Evolutionary conservation across 2,113 vertebrate species (phyloP), one percentile per base, ranked within the genome.

Genomic region (Elephas maximus): DNA sequence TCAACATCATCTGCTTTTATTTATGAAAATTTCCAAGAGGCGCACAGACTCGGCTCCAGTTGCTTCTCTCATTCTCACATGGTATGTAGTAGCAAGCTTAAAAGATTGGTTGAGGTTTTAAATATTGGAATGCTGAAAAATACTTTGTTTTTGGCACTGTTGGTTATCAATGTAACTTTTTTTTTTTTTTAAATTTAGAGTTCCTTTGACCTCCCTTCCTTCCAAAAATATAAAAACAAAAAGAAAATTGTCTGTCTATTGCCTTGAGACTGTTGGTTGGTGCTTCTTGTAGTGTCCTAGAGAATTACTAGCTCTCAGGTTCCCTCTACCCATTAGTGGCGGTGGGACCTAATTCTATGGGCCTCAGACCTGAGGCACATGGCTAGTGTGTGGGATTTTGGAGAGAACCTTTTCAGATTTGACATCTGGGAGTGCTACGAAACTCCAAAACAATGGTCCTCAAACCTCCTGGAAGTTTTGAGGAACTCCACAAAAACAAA

Each of bases 1-100:
- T 94, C 97, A 97, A 83, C 96, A 97, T 94, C 95, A 97, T 97
- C 96, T 97, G 96, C 95, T 97, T 97, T 94, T 93, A 90, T 96
- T 97, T 97, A 97, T 88, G 78, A 82, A 92, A 93, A 88, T 97
- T 92, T 97, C 95, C 94, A 90, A 95, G 92, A 60, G 87, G 83
- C 90, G 57, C 85, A 69, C 7, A 71, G 92, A 90, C 71, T 44
- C 28, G 77, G 65, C 83, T 97, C 93, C 71, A 26, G 71, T 71
- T 86, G 84, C 73, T 79, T 76, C 41, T 92, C 77, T 81, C 37
- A 11, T 95, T 91, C 95, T 91, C 5, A 0, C 26, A 11, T 90
- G 90, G 77, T 92, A 71, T 90, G 57, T 82, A 96, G 97, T 97
- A 97, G 92, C 88, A 90, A 85, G 57, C 81, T 94, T 57, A 88